Base-by-base conservation (phyloP, 1,140 invertebrate species). In the Forficula auricularia region DNA sequence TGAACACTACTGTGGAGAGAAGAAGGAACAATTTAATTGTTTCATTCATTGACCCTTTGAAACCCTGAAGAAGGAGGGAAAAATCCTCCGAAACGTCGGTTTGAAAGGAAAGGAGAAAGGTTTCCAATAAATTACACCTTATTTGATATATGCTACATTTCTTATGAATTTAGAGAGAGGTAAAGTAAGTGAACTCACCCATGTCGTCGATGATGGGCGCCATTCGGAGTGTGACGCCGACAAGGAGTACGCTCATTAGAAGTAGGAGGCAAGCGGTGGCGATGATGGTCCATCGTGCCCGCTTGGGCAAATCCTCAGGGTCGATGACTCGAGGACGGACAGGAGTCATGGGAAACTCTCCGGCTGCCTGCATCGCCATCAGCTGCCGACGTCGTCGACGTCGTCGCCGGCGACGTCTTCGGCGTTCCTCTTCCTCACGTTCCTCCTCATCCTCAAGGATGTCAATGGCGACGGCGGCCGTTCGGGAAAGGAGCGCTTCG, bases 121-220 rank as follows among this genome's bases (percentile, higher is more conserved):
- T n/a, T n/a, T n/a, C n/a, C n/a, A n/a, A n/a, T n/a, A n/a, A n/a
- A n/a, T n/a, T n/a, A n/a, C n/a, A n/a, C n/a, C n/a, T n/a, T n/a
- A n/a, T n/a, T n/a, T n/a, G n/a, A n/a, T n/a, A n/a, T n/a, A n/a
- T n/a, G n/a, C n/a, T n/a, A n/a, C n/a, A n/a, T n/a, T n/a, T n/a
- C n/a, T n/a, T n/a, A n/a, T n/a, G n/a, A n/a, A n/a, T n/a, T n/a
- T n/a, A n/a, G 43, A 53, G 50, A 45, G 44, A 40, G 47, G 38
- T 46, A 37, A 43, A 44, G 30, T 31, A n/a, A n/a, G n/a, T n/a
- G 38, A 33, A 74, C 81, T 80, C 60, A 90, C 85, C 85, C 76
- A 90, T 85, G 55, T 89, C 83, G 56, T 90, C 86, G 50, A 90
- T 90, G 39, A 90, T 75, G 1, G 86, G 86, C 2, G 85, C 85